Percentiles rank a stretch among this genome's conserved stretches.
Conservation (phyloP, 2,888 invertebrate genomes). For the Lucinisca nassula region DNA sequence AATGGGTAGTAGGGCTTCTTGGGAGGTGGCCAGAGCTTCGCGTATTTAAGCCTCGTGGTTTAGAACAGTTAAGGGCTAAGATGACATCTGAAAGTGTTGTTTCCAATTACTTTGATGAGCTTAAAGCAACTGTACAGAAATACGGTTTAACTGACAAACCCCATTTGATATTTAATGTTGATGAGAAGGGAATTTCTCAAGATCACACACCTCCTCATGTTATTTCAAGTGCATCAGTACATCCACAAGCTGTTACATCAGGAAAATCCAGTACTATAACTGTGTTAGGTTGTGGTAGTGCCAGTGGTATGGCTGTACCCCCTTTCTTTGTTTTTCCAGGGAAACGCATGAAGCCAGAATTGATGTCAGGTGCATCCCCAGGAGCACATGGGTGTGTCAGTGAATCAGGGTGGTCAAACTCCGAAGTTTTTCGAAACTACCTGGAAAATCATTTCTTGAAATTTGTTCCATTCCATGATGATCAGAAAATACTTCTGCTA, state of each 20-base stretch:
- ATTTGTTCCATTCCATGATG: conserved; percentile 29
- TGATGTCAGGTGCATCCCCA: conserved; percentile 32
- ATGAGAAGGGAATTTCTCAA: conserved; percentile 49
- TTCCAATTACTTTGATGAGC: conserved; percentile 7
- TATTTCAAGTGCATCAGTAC: conserved; percentile 5
- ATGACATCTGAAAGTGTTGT: conserved; percentile 3
- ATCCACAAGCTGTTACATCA: conserved; percentile 29
- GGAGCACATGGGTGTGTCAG: conserved; percentile 33
- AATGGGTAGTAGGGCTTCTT: conserved; percentile 11
- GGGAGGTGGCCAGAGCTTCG: neutral
- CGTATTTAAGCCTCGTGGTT: neutral
- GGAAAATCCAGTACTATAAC: conserved; percentile 27
- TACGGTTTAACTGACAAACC: conserved; percentile 36
- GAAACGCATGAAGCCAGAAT: conserved; percentile 35
- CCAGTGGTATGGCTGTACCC: conserved; percentile 40
- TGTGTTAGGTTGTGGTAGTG: conserved; percentile 44
- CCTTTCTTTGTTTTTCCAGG: conserved; percentile 63
- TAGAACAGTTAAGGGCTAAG: neutral
- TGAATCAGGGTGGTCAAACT: conserved; percentile 61
- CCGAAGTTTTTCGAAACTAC: conserved; percentile 39
- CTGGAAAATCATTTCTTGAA: conserved; percentile 55
- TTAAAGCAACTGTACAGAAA: neutral
- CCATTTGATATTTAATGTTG: conserved; percentile 52
- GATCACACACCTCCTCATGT: conserved; percentile 43
- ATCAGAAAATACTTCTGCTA: conserved; percentile 28